Percentiles rank a stretch among this genome's conserved stretches.
Conservation (phyloP, 1,140 invertebrate genomes). For the Megalopta genalis region DNA sequence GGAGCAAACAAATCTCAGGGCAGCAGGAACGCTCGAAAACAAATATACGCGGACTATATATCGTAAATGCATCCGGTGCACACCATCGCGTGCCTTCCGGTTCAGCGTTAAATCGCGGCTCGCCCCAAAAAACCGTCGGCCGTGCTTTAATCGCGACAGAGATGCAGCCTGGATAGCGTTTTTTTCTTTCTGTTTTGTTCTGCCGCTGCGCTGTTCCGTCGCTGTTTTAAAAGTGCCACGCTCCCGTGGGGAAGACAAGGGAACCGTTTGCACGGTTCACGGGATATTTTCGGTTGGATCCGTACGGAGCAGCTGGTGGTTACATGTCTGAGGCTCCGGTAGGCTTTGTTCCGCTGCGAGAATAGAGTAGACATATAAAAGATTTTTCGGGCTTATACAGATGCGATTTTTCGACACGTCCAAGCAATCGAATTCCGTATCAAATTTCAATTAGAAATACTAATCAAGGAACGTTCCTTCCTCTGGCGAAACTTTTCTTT, state of each 20-base stretch:
- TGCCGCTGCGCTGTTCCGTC: neutral
- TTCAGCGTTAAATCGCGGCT: slow-evolving; percentile 36
- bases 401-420: no score
- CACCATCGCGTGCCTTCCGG: slow-evolving; percentile 11
- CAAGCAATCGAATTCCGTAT: no score
- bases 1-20: slow-evolving; percentile 48
- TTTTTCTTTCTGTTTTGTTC: neutral
- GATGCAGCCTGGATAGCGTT: neutral
- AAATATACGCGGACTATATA: slow-evolving; percentile 18
- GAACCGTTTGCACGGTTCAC: neutral
- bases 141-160: slow-evolving; percentile 11
- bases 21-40: slow-evolving; percentile 13
- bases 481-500: no score
- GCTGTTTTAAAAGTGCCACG: slow-evolving; percentile 7
- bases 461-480: no score
- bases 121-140: slow-evolving; percentile 16
- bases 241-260: neutral
- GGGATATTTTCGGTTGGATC: neutral
- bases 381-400: no score
- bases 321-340: neutral
- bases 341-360: neutral
- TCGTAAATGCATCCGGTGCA: slow-evolving; percentile 28
- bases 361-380: neutral
- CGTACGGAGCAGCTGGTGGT: neutral
- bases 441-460: no score